Percentiles rank a stretch among this genome's conserved stretches.
Conservation (phyloP, 1,140 invertebrate genomes). For the Drosophila melanica region DNA sequence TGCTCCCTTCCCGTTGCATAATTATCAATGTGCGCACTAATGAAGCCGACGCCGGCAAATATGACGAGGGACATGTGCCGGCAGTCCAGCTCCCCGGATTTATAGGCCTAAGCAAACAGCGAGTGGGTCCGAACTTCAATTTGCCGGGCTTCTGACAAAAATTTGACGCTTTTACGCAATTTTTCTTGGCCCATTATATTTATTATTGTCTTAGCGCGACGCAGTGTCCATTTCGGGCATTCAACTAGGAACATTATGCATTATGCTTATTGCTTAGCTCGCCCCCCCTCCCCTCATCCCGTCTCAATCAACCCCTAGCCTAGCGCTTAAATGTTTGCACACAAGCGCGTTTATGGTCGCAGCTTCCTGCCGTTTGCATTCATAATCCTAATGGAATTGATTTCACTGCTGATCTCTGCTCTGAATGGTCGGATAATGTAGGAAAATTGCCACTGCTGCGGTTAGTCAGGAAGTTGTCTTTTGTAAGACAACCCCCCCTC, state of each 20-base stretch:
- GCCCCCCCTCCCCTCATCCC: neutral
- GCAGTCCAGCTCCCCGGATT: slow-evolving; percentile 29
- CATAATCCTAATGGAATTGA: slow-evolving; percentile 83
- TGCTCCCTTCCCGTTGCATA: slow-evolving; percentile 53
- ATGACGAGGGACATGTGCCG: slow-evolving; percentile 64
- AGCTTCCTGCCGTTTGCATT: slow-evolving; percentile 75
- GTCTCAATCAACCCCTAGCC: slow-evolving; percentile 3
- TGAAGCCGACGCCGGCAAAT: slow-evolving; percentile 67
- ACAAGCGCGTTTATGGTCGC: slow-evolving; percentile 79
- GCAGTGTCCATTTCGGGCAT: slow-evolving; percentile 18
- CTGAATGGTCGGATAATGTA: slow-evolving; percentile 66
- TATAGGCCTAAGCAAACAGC: slow-evolving; percentile 37
- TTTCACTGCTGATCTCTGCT: slow-evolving; percentile 52
- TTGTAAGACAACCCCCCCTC: slow-evolving; percentile 26
- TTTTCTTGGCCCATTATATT: slow-evolving; percentile 72
- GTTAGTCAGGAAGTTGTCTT: slow-evolving; percentile 59
- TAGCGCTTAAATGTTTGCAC: slow-evolving; percentile 73
- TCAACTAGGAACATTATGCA: slow-evolving; percentile 33
- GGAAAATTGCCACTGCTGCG: slow-evolving; percentile 66
- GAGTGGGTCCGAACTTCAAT: slow-evolving; percentile 32
- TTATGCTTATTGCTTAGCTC: slow-evolving; percentile 72
- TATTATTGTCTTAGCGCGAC: slow-evolving; percentile 70
- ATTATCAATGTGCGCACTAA: slow-evolving; percentile 74
- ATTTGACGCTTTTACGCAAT: slow-evolving; percentile 64
- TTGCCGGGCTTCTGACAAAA: slow-evolving; percentile 30